phyloP scores from a whole-genome alignment of 1,140 invertebrate genomes.

The Phortica variegata region DNA sequence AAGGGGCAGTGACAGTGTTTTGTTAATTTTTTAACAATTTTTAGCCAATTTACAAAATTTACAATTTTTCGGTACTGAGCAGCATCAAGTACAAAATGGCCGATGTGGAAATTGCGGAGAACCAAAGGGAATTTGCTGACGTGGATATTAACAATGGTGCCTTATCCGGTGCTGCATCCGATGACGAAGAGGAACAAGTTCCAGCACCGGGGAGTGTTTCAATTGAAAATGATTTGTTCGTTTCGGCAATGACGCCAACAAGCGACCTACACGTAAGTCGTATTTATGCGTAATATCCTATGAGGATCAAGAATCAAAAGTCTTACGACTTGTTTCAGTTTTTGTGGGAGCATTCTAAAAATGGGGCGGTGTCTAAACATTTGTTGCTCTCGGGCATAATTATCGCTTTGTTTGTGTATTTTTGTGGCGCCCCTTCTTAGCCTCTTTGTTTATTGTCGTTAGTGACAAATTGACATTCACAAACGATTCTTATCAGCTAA shows the following conservation, averaged over 20 bases:
- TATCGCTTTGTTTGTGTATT: slow-evolving; percentile 27
- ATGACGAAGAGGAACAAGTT: slow-evolving; percentile 44
- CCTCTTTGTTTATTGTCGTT: slow-evolving; percentile 17
- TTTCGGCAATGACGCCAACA: slow-evolving; percentile 40
- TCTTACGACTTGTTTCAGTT: too few species aligned
- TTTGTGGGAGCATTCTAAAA: too few species aligned
- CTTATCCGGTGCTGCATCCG: slow-evolving; percentile 26
- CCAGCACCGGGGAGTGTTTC: slow-evolving; percentile 41
- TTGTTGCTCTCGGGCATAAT: slow-evolving; percentile 18
- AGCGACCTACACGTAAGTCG: slow-evolving; percentile 42
- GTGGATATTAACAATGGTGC: slow-evolving; percentile 53
- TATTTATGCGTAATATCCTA: too few species aligned
- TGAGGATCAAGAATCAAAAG: too few species aligned
- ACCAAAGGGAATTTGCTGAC: slow-evolving; percentile 44
- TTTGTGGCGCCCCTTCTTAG: too few species aligned
- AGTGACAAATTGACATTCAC: too few species aligned
- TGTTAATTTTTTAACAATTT: too few species aligned
- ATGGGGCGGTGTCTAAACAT: too few species aligned
- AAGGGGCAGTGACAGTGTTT: too few species aligned
- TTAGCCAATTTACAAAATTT: neutral
- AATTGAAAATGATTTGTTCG: slow-evolving; percentile 43
- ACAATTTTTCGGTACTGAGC: slow-evolving; percentile 3
- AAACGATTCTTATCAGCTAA: too few species aligned
- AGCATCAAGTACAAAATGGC: slow-evolving; percentile 26
- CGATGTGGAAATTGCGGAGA: slow-evolving; percentile 36